These are phyloP conservation scores for Carpatolechia fugitivella DNA, from an alignment of 2,888 invertebrate genomes.

Conservation along the genomic window DNA sequence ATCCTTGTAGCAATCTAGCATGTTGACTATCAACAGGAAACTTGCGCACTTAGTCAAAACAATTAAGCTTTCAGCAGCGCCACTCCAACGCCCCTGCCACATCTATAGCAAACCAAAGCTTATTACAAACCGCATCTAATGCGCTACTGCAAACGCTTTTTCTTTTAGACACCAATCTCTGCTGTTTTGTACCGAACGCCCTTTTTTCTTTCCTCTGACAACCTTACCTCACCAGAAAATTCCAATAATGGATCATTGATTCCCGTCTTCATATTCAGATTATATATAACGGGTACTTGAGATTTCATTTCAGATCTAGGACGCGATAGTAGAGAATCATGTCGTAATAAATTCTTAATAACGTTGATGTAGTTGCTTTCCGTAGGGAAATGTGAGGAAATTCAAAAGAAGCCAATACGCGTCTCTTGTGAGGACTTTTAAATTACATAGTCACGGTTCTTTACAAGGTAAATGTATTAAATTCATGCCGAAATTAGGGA, in stretches of 20 bases:
- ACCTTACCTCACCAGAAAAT: background rate
- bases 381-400: background rate
- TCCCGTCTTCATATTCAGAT: background rate
- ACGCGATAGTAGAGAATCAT: background rate
- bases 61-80: no score
- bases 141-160: no score
- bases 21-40: no score
- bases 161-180: no score
- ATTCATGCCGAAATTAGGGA: background rate
- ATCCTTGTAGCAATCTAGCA: no score
- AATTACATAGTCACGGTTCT: background rate
- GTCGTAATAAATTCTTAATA: slow-evolving; percentile 3
- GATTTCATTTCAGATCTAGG: slow-evolving; percentile 7
- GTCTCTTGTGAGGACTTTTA: background rate
- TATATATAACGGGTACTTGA: slow-evolving; percentile 2
- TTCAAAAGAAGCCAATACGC: background rate
- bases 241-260: background rate
- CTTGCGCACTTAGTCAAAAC: no score
- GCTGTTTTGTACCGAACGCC: no score
- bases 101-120: no score
- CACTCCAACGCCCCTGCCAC: no score
- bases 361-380: background rate
- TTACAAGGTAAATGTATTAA: background rate
- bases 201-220: no score
- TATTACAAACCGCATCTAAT: no score